These are phyloP conservation scores for Hyposoter didymator DNA, from an alignment of 2,888 invertebrate genomes.

Conservation along the genomic window DNA sequence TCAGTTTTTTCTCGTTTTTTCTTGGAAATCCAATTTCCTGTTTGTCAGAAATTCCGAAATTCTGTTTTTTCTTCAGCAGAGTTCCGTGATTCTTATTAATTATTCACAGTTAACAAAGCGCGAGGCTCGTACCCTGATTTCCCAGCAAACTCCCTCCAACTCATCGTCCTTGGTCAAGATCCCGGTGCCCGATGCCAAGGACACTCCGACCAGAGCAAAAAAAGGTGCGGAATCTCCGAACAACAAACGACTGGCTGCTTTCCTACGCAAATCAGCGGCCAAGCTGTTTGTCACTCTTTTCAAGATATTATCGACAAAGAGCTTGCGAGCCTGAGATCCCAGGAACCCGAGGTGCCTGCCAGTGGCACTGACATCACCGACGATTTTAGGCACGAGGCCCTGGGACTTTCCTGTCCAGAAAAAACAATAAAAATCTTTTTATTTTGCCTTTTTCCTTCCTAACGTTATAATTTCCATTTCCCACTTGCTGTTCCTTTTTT, in stretches of 20 bases:
- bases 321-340: conserved; percentile 87
- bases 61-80: no score
- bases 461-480: not conserved
- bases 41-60: no score
- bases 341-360: conserved; percentile 79
- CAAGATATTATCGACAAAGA: conserved; percentile 89
- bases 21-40: no score
- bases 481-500: no score
- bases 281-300: conserved; percentile 89
- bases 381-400: conserved; percentile 79
- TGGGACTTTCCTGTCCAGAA: conserved; percentile 79
- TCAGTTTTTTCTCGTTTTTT: no score
- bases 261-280: conserved; percentile 87
- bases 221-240: conserved; percentile 90
- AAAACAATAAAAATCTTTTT: conserved; percentile 25
- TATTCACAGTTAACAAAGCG: not conserved
- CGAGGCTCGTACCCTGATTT: conserved; percentile 87
- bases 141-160: conserved; percentile 91
- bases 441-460: not conserved
- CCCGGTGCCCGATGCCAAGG: conserved; percentile 90
- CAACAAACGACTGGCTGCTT: conserved; percentile 87
- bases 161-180: conserved; percentile 91
- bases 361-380: conserved; percentile 73
- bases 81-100: no score
- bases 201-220: conserved; percentile 90